A percentile compares a stretch with the other conserved stretches of the same genome.
Evolutionary conservation across 2,113 vertebrate genomes (phyloP).

Genomic region (Phaethornis superciliosus): DNA sequence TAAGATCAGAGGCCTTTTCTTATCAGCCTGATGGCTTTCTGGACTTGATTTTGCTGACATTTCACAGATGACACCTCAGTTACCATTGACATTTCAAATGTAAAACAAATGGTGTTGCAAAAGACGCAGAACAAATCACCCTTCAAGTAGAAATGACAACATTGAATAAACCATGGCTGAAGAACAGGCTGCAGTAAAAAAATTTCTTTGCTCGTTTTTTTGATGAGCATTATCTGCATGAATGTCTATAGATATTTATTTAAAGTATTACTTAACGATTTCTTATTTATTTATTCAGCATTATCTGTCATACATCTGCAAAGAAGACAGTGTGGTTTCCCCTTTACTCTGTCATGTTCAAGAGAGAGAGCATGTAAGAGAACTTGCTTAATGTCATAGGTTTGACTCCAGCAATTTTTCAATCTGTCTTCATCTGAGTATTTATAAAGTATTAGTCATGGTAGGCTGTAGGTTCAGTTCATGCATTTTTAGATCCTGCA

Average conservation of each 20-base stretch:
- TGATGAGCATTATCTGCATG: not conserved
- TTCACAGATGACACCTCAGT: not conserved
- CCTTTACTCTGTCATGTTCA: not conserved
- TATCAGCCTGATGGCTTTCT: not conserved
- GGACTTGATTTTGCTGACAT: not conserved
- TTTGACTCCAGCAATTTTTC: conserved; percentile 26
- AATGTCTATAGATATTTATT: not conserved
- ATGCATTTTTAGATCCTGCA: not conserved
- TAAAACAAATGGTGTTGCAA: not conserved
- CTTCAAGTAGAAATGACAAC: not conserved
- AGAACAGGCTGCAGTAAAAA: not conserved
- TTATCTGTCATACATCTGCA: not conserved
- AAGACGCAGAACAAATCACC: not conserved
- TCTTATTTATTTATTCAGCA: not conserved
- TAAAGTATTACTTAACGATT: not conserved
- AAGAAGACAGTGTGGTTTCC: not conserved
- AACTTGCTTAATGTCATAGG: not conserved
- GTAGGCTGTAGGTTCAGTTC: not conserved
- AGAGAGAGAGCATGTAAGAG: not conserved
- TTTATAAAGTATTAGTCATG: not conserved
- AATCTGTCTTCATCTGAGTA: not conserved
- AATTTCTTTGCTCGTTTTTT: not conserved
- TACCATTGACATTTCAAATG: not conserved
- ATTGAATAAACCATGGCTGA: not conserved
- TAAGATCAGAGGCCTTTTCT: not conserved